A percentile compares a stretch with the other conserved stretches of the same genome.
Conservation (phyloP, 1,140 invertebrate genomes). For the Drosophila lini region DNA sequence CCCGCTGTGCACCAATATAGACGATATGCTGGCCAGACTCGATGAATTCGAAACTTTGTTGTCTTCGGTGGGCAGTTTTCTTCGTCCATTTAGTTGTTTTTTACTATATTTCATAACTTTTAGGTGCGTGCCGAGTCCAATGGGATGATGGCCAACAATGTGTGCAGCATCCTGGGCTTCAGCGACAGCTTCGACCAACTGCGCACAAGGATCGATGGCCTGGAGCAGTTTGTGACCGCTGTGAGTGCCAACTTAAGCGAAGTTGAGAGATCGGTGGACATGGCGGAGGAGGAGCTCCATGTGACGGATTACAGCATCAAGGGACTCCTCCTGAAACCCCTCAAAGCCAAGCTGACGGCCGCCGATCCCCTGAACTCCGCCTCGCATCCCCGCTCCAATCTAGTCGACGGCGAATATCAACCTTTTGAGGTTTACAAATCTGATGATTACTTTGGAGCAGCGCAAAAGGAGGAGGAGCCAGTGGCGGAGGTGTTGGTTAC, state of each 20-base stretch:
- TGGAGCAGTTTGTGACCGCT: conserved; percentile 67
- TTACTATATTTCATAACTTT: neutral
- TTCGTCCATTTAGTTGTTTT: neutral
- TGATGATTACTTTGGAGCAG: conserved; percentile 60
- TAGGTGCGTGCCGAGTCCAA: conserved; percentile 78
- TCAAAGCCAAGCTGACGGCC: conserved; percentile 56
- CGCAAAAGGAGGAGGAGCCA: neutral
- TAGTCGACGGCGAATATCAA: conserved; percentile 65
- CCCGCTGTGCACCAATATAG: conserved; percentile 77
- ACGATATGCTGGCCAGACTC: conserved; percentile 76
- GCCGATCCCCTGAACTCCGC: conserved; percentile 17
- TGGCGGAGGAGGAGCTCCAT: conserved; percentile 75
- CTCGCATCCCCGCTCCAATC: conserved; percentile 37
- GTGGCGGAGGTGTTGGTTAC: neutral
- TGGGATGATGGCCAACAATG: conserved; percentile 72
- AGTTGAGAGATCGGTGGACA: conserved; percentile 69
- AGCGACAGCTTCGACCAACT: conserved; percentile 61
- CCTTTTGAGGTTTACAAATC: conserved; percentile 66
- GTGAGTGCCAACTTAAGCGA: conserved; percentile 67
- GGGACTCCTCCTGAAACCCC: conserved; percentile 72
- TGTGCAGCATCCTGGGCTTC: conserved; percentile 65
- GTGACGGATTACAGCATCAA: conserved; percentile 80
- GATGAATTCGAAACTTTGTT: conserved; percentile 79
- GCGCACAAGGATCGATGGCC: conserved; percentile 61
- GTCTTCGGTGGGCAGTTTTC: conserved; percentile 40